Conservation (phyloP, 2,113 vertebrate genomes). For the Henicopernis longicauda region DNA sequence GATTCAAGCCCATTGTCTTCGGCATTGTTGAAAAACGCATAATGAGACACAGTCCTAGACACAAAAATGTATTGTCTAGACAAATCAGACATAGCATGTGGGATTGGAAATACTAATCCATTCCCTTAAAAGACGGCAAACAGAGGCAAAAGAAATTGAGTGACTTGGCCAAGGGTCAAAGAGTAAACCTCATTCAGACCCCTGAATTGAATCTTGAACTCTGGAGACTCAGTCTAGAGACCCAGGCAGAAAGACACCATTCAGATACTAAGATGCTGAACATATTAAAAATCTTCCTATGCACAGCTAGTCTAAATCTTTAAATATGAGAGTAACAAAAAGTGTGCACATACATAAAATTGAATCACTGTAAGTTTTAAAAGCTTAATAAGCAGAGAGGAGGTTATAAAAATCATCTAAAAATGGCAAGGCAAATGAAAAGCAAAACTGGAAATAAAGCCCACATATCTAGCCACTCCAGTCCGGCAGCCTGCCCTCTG, state of each 20-base stretch:
- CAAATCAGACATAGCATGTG: constrained; percentile 56
- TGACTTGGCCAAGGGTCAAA: constrained; percentile 14
- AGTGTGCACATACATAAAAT: accelerated
- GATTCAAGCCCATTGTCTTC: constrained; percentile 47
- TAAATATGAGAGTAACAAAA: neutral
- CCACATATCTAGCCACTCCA: accelerated
- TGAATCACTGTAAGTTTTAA: neutral
- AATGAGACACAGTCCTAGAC: constrained; percentile 53
- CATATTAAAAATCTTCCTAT: neutral
- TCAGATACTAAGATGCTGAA: neutral
- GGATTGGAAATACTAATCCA: constrained; percentile 30
- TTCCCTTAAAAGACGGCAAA: constrained; percentile 40
- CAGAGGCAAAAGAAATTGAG: constrained; percentile 17
- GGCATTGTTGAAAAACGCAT: constrained; percentile 26
- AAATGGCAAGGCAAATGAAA: neutral
- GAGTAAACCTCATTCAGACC: neutral
- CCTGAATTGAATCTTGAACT: neutral
- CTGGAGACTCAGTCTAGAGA: neutral
- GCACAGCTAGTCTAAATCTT: neutral
- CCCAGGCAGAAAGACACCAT: neutral
- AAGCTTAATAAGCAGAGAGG: neutral
- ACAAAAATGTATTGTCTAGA: constrained; percentile 64
- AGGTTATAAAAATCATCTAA: neutral
- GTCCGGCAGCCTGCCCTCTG: neutral
- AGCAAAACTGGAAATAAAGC: constrained; percentile 3